Evolutionary conservation across 2,888 invertebrate genomes (phyloP).

Genomic region (Eupithecia dodoneata): DNA sequence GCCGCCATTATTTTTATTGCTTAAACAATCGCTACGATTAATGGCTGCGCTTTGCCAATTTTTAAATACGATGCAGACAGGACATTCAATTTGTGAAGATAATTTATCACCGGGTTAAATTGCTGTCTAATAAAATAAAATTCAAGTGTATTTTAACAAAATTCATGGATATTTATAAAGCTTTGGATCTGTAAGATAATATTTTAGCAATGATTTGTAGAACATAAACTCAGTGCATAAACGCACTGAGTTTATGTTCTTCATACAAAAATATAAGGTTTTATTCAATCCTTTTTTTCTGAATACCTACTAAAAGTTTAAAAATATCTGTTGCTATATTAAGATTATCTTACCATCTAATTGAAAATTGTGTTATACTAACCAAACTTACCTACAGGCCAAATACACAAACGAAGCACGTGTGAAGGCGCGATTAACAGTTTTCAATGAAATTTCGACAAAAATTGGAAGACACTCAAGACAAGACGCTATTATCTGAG

Average conservation of each 20-base stretch:
- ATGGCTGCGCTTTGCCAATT: slow-evolving; percentile 41
- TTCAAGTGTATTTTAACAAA: not conserved
- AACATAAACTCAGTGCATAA: too few relatives aligned
- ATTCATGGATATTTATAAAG: slow-evolving; percentile 10
- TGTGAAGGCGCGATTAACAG: too few relatives aligned
- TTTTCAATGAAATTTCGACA: too few relatives aligned
- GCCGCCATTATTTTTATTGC: slow-evolving; percentile 47
- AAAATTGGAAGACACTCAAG: too few relatives aligned
- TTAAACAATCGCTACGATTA: slow-evolving; percentile 42
- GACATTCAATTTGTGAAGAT: slow-evolving; percentile 32
- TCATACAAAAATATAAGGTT: not conserved
- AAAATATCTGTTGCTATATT: not conserved
- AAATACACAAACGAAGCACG: not conserved
- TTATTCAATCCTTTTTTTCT: not conserved
- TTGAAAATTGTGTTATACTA: not conserved
- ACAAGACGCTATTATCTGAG: too few relatives aligned
- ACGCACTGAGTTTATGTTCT: not conserved
- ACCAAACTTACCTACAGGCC: not conserved
- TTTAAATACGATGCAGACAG: slow-evolving; percentile 25
- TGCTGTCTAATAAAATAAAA: slow-evolving; percentile 18
- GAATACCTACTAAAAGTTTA: not conserved
- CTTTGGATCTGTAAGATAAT: not conserved
- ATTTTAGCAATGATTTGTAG: slow-evolving; percentile 2
- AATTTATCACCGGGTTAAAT: slow-evolving; percentile 19
- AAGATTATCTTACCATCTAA: not conserved